Percentiles rank a stretch among this genome's conserved stretches.
Conservation (phyloP, 2,888 invertebrate species). For the Napeogenes sylphis region DNA sequence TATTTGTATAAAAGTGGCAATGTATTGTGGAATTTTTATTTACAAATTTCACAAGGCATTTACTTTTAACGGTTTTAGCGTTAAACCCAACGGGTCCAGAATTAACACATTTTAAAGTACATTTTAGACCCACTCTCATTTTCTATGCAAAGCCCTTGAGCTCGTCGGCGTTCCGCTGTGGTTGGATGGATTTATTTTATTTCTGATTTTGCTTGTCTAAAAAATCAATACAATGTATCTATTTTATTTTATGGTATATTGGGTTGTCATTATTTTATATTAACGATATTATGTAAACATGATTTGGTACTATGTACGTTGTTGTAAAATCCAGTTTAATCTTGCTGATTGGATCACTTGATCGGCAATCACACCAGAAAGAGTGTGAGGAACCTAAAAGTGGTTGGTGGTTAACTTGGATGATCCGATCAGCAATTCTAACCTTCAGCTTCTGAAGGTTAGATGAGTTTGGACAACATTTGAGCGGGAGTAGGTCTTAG, state of each 20-base stretch:
- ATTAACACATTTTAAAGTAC: conserved; percentile 58
- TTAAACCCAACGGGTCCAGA: conserved; percentile 39
- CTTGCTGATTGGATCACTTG: too few species aligned
- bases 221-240: background rate
- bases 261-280: background rate
- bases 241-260: background rate
- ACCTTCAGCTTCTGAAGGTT: too few species aligned
- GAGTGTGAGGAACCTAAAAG: too few species aligned
- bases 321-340: too few species aligned
- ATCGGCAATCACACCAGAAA: too few species aligned
- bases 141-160: conserved; percentile 61
- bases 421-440: too few species aligned
- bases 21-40: background rate
- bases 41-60: conserved; percentile 25
- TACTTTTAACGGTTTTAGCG: conserved; percentile 44
- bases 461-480: too few species aligned
- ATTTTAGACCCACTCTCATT: conserved; percentile 55
- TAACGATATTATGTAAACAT: too few species aligned
- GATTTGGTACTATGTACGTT: too few species aligned
- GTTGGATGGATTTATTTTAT: conserved; percentile 21
- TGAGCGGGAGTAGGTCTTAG: too few species aligned
- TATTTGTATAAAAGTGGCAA: too few species aligned
- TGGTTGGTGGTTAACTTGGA: too few species aligned
- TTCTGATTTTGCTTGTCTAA: conserved; percentile 11
- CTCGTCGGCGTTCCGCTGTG: conserved; percentile 34